A percentile compares a stretch with the other conserved stretches of the same genome.
Evolutionary conservation across 2,888 invertebrate genomes (phyloP).

Genomic region (Lepidochitona cinerea): DNA sequence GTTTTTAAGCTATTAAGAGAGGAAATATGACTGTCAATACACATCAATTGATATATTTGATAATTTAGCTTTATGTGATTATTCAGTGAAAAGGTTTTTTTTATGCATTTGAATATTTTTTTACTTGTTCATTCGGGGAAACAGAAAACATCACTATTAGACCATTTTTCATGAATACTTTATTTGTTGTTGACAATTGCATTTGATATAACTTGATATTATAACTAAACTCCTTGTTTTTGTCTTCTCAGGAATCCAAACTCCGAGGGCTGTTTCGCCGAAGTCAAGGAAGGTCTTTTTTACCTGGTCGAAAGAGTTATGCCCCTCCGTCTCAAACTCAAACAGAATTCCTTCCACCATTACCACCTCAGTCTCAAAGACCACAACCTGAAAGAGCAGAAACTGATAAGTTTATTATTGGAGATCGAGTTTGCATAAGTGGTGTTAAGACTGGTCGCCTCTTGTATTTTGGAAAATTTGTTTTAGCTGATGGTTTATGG

Average conservation of each 20-base stretch:
- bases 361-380: not conserved
- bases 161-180: not conserved
- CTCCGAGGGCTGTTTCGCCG: not conserved
- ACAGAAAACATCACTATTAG: too few species aligned
- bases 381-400: not conserved
- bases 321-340: not conserved
- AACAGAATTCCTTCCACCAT: not conserved
- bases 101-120: too few species aligned
- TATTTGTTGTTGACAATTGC: not conserved
- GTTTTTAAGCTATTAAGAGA: too few species aligned
- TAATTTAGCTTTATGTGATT: too few species aligned
- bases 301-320: not conserved
- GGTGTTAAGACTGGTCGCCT: conserved; percentile 74
- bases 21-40: too few species aligned
- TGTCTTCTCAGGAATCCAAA: not conserved
- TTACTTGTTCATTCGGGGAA: too few species aligned
- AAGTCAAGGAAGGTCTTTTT: not conserved
- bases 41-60: too few species aligned
- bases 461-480: conserved; percentile 75
- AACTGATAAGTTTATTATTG: conserved; percentile 58
- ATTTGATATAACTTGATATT: not conserved
- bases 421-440: conserved; percentile 71
- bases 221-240: not conserved
- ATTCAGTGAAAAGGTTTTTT: too few species aligned
- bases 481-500: conserved; percentile 76